Conservation (phyloP, 2,113 vertebrate genomes). For the Cyprinodon brontotheroides region DNA sequence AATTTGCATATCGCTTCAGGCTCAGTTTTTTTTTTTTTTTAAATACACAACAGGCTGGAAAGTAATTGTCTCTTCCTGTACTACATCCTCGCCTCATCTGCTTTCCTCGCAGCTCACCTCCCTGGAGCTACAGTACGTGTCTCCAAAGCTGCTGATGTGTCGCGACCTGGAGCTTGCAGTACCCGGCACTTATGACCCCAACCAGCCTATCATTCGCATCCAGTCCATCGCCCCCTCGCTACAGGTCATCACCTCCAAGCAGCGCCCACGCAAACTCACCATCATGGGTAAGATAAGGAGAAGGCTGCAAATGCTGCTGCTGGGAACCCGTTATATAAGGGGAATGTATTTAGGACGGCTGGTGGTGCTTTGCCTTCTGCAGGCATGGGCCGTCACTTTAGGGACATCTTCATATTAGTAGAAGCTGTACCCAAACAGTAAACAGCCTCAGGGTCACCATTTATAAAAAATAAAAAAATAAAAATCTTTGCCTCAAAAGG, state of each 20-base stretch:
- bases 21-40: constrained; percentile 3
- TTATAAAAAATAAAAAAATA: constrained; percentile 25
- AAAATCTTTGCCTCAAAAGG: constrained; percentile 11
- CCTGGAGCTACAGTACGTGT: constrained; percentile 95
- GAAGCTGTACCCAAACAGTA: constrained; percentile 18
- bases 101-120: constrained; percentile 87
- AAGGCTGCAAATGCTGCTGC: constrained; percentile 12
- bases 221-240: constrained; percentile 95
- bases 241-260: constrained; percentile 99
- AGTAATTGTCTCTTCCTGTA: constrained; percentile 33
- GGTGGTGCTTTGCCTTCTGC: constrained; percentile 20
- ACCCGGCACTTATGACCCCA: constrained; percentile 96
- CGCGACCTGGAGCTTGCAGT: constrained; percentile 95
- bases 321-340: constrained; percentile 26
- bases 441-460: constrained; percentile 15
- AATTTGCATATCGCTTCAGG: constrained; percentile 29
- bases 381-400: constrained; percentile 7
- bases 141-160: constrained; percentile 98
- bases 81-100: constrained; percentile 28
- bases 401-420: constrained; percentile 45
- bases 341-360: constrained; percentile 35
- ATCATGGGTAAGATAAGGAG: constrained; percentile 89
- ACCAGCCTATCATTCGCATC: constrained; percentile 96
- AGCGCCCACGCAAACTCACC: constrained; percentile 94
- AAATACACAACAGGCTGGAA: constrained; percentile 14